Conservation (phyloP, 2,113 vertebrate species). For the Irena cyanogastra region DNA sequence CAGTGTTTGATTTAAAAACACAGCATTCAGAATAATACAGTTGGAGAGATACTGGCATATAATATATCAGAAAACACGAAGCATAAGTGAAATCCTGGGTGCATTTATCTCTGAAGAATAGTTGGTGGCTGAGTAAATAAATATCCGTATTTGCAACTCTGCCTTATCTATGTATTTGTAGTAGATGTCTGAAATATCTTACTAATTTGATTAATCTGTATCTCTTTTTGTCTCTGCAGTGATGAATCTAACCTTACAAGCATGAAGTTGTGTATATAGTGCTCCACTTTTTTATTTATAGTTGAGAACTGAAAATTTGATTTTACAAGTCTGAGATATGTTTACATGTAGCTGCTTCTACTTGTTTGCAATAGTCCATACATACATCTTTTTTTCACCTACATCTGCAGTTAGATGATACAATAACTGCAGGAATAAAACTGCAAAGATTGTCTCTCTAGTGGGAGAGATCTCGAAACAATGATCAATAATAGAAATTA, state of each 20-base stretch:
- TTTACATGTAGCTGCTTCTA: slow-evolving; percentile 85
- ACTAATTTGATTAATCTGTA: slow-evolving; percentile 69
- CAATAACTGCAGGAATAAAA: slow-evolving; percentile 54
- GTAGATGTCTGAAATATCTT: background rate
- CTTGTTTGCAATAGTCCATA: slow-evolving; percentile 64
- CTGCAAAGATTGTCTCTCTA: slow-evolving; percentile 46
- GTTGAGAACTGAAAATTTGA: slow-evolving; percentile 77
- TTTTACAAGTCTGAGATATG: slow-evolving; percentile 76
- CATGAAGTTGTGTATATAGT: slow-evolving; percentile 99
- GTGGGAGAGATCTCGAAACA: slow-evolving; percentile 7
- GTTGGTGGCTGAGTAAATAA: background rate
- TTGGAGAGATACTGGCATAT: background rate
- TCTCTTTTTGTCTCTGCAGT: slow-evolving; percentile 88
- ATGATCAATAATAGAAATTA: slow-evolving; percentile 6
- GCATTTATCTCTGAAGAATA: background rate
- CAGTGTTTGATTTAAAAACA: background rate
- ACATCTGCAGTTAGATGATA: slow-evolving; percentile 57
- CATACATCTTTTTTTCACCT: slow-evolving; percentile 53
- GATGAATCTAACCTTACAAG: slow-evolving; percentile 92
- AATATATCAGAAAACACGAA: background rate
- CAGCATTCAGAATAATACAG: background rate
- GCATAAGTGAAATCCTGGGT: background rate
- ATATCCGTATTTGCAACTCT: background rate
- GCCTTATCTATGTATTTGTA: background rate
- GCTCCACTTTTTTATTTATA: slow-evolving; percentile 94